Evolutionary conservation across 1,140 invertebrate genomes (phyloP).

Genomic region (Oedothorax gibbosus): DNA sequence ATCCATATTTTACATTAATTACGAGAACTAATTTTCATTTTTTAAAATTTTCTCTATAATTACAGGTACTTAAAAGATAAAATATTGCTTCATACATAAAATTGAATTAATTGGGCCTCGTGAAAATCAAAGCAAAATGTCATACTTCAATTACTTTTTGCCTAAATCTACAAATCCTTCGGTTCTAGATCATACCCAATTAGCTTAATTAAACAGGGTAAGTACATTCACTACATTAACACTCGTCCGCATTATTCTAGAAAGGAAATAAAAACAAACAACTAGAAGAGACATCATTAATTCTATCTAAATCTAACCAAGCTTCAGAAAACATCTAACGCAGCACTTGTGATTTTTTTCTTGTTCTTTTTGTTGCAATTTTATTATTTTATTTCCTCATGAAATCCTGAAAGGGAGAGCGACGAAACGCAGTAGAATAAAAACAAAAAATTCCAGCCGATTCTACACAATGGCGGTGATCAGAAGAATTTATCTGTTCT

Average conservation of each 20-base stretch:
- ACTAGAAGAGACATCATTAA: conserved; percentile 36
- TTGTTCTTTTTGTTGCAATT: conserved; percentile 7
- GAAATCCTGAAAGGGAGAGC: conserved; percentile 21
- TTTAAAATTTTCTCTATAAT: too few species aligned
- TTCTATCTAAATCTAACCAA: conserved; percentile 44
- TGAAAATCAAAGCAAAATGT: conserved; percentile 3
- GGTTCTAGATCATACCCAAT: conserved; percentile 6
- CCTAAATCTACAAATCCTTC: not conserved
- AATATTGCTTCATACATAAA: too few species aligned
- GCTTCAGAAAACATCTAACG: conserved; percentile 50
- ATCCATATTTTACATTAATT: too few species aligned
- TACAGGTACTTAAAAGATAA: too few species aligned
- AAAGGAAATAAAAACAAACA: conserved; percentile 15
- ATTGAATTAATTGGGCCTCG: too few species aligned
- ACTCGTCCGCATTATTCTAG: not conserved
- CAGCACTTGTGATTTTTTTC: conserved; percentile 35
- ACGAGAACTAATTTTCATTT: too few species aligned
- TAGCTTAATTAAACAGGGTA: conserved; percentile 41
- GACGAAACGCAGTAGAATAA: not conserved
- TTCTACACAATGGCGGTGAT: conserved; percentile 53
- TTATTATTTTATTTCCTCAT: conserved; percentile 47
- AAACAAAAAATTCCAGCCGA: conserved; percentile 28
- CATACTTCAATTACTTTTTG: not conserved
- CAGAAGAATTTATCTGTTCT: conserved; percentile 56
- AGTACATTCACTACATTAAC: conserved; percentile 1